Base-by-base conservation (phyloP, 2,888 invertebrate genomes). In the Cryptocheilus praepositus region DNA sequence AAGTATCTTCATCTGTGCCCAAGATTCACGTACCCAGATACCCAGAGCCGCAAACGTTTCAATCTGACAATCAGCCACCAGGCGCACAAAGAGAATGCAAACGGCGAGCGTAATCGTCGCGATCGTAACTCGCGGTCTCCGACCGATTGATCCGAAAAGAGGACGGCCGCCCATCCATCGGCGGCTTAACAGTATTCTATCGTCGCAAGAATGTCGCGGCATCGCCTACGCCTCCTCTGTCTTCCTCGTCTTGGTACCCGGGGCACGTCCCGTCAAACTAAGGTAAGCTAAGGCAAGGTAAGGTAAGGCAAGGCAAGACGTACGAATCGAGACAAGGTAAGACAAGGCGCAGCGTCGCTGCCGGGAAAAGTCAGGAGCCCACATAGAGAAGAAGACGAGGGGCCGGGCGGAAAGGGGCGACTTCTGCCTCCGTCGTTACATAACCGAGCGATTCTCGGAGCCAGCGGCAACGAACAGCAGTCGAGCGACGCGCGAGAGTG, bases 371-470 rank as follows among this genome's bases (percentile, higher is more conserved):
- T 67, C 63, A 79, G 59, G 59, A 73, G 59, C 58, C 51, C 62
- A 61, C 51, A 21, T 19, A 53, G 18, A 59, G 25, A 21, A 22
- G n/a, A 59, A 25, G 53, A 53, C 15, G 22, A 22, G 5, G 3
- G 21, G 18, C 22, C 5, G 45, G n/a, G 55, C 1, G 67, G 71
- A 69, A 75, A 73, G 67, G 74, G 66, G 74, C 69, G 64, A 74
- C 70, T 75, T 73, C 62, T 76, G 67, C 71, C 73, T 74, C 59
- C 64, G 68, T 73, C 52, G 63, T 84, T 84, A 85, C 79, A 78
- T 84, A 84, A 85, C 73, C 77, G 76, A 73, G 54, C 73, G 82
- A 81, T 83, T 82, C 84, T 80, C 76, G 67, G 80, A 82, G 81
- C 71, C 77, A 71, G 65, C 76, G 60, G 64, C 71, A n/a, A n/a